Evolutionary conservation across 2,797 vertebrate species (phyloP), one percentile per base, ranked within the genome.

Genomic region (Acipenser transmontanus): DNA sequence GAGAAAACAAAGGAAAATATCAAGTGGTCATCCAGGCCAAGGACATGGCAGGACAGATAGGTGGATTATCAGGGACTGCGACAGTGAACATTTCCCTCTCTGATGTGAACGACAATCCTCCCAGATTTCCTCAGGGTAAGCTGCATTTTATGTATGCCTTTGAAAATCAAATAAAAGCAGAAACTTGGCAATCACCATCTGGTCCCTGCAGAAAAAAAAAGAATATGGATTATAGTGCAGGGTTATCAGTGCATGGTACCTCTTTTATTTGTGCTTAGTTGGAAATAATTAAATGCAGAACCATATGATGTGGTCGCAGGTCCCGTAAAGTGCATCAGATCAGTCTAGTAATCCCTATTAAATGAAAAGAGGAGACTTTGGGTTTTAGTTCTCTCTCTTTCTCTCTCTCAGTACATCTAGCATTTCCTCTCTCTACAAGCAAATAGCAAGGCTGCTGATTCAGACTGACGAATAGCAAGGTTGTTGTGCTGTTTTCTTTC

Each of bases 1-100:
- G 96, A 34, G 96, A 98, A 83, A 93, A 93, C 83, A 89, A 87
- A 71, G 95, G 96, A 70, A 91, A 94, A 62, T 98, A 98, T 74
- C 94, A 95, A 82, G 93, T 98, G 8, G 93, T 97, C 50, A 97
- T 98, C 56, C 93, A 97, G 73, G 95, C 94, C 75, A 98, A 98
- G 67, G 96, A 98, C 70, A 98, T 98, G 96, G 96, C 93, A 0
- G 96, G 96, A 68, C 94, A 98, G 82, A 91, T 92, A 85, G 96
- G 96, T 1, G 96, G 96, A 50, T 87, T 98, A 65, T 96, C 90
- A 0, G 95, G 94, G 8, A 93, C 90, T 66, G 93, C 96, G 1
- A 87, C 85, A 0, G 93, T 98, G 67, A 97, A 95, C 81, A 98
- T 98, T 81, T 91, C 87, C 0, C 82, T 98, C 74, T 95, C 90